Evolutionary conservation across 2,888 invertebrate genomes (phyloP), one percentile per base, ranked within the genome.

Genomic region (Callinectes sapidus): DNA sequence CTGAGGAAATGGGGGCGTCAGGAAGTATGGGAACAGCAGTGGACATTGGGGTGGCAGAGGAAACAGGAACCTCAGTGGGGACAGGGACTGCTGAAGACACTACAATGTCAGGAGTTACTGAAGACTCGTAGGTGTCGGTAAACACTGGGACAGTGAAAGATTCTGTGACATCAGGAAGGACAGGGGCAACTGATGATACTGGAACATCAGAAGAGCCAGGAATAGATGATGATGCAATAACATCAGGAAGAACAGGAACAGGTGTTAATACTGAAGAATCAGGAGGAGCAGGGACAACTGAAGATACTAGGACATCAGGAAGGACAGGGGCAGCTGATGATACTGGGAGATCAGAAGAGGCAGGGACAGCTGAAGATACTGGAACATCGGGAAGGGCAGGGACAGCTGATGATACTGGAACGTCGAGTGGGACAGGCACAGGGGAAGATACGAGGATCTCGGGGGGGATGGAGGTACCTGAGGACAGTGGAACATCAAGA

Each of bases 1-100:
- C 92, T 66, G 92, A 92, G 77, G 92, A 90, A 10, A 89, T 48
- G 61, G 91, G 90, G 85, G 42, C 48, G 32, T 55, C 90, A n/a
- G 90, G 90, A 55, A 81, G 54, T 8, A 88, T n/a, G 13, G 91
- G 23, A 55, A 55, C 71, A 77, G 55, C 61, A 6, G 89, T 81
- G 81, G 85, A 89, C 28, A 77, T 66, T 35, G 89, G 61, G 14
- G 39, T n/a, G 39, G n/a, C 66, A 39, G 81, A 16, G 0, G 81
- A 35, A 16, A 81, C 81, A 35, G 35, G 35, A 18, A 81, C 32
- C 71, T 71, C 71, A 71, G 71, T 77, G 32, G 35, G 81, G 81
- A 81, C 81, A 81, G 81, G 81, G 81, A 81, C 81, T 32, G 81
- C 81, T 35, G 81, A 81, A 81, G 81, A 81, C 14, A 61, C 61